Percentiles rank a stretch among this genome's conserved stretches.
Conservation (phyloP, 2,888 invertebrate species). For the Candidula unifasciata region DNA sequence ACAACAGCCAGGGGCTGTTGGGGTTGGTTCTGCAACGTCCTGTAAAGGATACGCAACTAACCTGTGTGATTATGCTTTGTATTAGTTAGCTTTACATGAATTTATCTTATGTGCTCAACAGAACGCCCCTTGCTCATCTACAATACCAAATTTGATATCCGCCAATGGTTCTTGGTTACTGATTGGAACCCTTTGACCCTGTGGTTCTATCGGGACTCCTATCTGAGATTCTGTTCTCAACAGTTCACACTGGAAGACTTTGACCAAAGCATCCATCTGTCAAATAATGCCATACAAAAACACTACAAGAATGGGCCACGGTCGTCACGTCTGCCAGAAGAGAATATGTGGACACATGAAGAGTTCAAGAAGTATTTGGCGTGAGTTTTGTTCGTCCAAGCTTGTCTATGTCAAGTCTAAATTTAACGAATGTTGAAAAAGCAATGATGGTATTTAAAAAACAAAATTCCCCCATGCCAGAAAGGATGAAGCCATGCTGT, state of each 20-base stretch:
- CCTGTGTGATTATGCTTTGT: no score
- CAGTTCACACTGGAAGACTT: conserved; percentile 89
- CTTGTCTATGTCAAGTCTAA: no score
- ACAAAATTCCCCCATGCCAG: no score
- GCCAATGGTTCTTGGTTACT: conserved; percentile 96
- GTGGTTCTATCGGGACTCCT: conserved; percentile 96
- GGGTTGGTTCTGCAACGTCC: no score
- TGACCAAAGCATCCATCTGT: conserved; percentile 90
- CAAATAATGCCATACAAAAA: conserved; percentile 94
- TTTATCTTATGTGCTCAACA: conserved; percentile 76
- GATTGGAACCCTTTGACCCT: conserved; percentile 92
- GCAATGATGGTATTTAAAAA: no score
- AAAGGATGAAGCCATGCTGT: no score
- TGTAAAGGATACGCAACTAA: no score
- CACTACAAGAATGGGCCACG: conserved; percentile 84
- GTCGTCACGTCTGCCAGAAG: conserved; percentile 81
- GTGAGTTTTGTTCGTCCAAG: conserved; percentile 76
- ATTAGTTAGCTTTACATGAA: not conserved
- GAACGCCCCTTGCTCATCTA: conserved; percentile 92
- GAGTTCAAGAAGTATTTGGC: conserved; percentile 85
- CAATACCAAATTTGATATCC: conserved; percentile 94
- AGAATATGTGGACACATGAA: conserved; percentile 91
- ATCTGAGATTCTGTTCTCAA: conserved; percentile 89
- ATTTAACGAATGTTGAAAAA: no score
- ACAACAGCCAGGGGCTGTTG: no score